These are phyloP conservation scores for Caenorhabditis latens DNA, from an alignment of 1,140 invertebrate genomes.

Conservation along the genomic window DNA sequence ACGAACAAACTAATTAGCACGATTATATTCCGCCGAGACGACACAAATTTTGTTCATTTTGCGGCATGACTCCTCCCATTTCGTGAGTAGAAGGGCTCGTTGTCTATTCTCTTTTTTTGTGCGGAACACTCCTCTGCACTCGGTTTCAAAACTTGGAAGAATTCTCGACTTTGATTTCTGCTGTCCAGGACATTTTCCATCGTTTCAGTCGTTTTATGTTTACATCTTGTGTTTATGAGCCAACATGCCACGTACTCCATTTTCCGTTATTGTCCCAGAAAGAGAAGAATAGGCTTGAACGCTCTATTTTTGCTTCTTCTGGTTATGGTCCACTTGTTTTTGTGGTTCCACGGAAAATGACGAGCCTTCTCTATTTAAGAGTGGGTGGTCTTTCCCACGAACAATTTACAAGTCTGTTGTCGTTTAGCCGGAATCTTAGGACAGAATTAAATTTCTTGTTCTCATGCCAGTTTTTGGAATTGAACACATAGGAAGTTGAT, in stretches of 20 bases:
- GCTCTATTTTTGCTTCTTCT: background rate
- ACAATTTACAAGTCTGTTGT: background rate
- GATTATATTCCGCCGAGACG: background rate
- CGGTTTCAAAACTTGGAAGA: background rate
- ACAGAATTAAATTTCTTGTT: background rate
- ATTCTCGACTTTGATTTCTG: background rate
- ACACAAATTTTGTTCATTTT: background rate
- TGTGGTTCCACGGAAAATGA: slow-evolving; percentile 13
- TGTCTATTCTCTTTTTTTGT: background rate
- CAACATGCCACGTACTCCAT: slow-evolving; percentile 18
- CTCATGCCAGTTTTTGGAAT: background rate
- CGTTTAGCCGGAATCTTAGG: background rate
- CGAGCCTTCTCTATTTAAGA: background rate
- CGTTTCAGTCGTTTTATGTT: slow-evolving; percentile 17
- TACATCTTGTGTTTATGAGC: slow-evolving; percentile 10
- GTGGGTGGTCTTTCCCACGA: background rate
- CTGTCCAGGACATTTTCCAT: slow-evolving; percentile 12
- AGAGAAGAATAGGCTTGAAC: background rate
- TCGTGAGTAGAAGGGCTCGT: background rate
- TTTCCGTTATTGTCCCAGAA: slow-evolving; percentile 8
- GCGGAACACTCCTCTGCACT: background rate
- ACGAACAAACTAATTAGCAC: slow-evolving; percentile 20
- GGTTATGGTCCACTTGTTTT: slow-evolving; percentile 38
- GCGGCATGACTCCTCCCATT: background rate
- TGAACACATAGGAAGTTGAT: background rate